Percentiles rank a stretch among this genome's conserved stretches.
These are phyloP conservation scores for Hemibagrus guttatus DNA, from an alignment of 2,797 vertebrate genomes.

Conservation along the genomic window DNA sequence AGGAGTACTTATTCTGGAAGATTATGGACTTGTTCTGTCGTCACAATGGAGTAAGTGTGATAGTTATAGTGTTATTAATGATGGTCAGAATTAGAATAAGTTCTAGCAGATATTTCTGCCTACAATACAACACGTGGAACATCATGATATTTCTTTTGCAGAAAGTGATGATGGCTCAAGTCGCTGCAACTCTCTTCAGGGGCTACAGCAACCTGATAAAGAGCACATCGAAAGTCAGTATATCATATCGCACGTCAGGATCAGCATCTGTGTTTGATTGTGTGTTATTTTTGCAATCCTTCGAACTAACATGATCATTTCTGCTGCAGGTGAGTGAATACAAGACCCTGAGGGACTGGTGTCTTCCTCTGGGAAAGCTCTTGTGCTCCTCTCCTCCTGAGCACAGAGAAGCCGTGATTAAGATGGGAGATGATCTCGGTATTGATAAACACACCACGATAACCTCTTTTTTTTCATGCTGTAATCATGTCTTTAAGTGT, in stretches of 20 bases:
- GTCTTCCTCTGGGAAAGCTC: no score
- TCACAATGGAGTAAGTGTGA: background rate
- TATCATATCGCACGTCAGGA: background rate
- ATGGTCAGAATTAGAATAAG: no score
- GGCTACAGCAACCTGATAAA: background rate
- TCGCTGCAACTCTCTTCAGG: background rate
- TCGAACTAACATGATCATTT: background rate
- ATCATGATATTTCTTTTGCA: no score
- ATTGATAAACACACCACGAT: no score
- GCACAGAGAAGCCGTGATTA: no score
- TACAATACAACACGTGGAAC: background rate
- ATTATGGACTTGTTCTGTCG: conserved; percentile 12
- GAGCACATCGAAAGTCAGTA: background rate
- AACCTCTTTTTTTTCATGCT: no score
- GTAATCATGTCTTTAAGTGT: no score
- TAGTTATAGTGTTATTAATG: no score
- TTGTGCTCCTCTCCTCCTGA: no score
- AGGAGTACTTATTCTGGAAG: background rate
- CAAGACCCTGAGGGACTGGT: background rate
- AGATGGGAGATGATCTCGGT: no score
- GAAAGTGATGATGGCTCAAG: background rate
- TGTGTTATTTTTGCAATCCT: background rate
- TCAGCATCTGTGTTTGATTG: no score
- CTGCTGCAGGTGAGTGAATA: background rate
- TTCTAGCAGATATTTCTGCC: background rate